phyloP scores from a whole-genome alignment of 1,140 invertebrate genomes.

The Drosophila nannoptera region DNA sequence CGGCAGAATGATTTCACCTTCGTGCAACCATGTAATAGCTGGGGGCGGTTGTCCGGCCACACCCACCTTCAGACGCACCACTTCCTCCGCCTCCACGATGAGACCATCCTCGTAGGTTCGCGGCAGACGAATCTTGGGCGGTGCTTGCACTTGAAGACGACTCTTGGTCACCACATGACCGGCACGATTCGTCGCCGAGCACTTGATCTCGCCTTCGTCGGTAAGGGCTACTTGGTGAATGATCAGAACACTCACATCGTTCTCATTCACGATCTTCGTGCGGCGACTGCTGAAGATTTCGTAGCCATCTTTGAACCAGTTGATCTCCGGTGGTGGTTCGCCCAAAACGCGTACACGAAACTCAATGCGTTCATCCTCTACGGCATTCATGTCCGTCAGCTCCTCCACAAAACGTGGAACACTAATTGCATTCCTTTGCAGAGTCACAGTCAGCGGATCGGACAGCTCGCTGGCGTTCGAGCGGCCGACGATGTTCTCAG shows the following conservation, averaged over 20 bases:
- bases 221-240: slow-evolving; percentile 88
- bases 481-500: slow-evolving; percentile 90
- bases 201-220: slow-evolving; percentile 93
- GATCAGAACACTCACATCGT: slow-evolving; percentile 88
- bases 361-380: slow-evolving; percentile 91
- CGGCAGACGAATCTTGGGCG: slow-evolving; percentile 88
- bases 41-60: slow-evolving; percentile 93
- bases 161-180: slow-evolving; percentile 89
- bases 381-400: slow-evolving; percentile 83
- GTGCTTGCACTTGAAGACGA: slow-evolving; percentile 87
- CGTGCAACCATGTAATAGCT: slow-evolving; percentile 90
- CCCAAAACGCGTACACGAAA: slow-evolving; percentile 91
- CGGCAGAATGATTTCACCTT: slow-evolving; percentile 85
- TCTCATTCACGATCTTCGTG: slow-evolving; percentile 87
- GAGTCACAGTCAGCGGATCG: slow-evolving; percentile 87
- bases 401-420: slow-evolving; percentile 85
- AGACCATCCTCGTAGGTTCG: slow-evolving; percentile 92
- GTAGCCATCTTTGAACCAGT: slow-evolving; percentile 95
- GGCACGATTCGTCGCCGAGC: slow-evolving; percentile 89
- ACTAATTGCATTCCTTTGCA: slow-evolving; percentile 84
- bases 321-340: slow-evolving; percentile 89
- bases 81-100: slow-evolving; percentile 92
- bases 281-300: slow-evolving; percentile 90
- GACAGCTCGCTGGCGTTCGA: slow-evolving; percentile 89
- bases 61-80: slow-evolving; percentile 91